Base-by-base conservation (phyloP, 1,140 invertebrate genomes). In the Panulirus ornatus region DNA sequence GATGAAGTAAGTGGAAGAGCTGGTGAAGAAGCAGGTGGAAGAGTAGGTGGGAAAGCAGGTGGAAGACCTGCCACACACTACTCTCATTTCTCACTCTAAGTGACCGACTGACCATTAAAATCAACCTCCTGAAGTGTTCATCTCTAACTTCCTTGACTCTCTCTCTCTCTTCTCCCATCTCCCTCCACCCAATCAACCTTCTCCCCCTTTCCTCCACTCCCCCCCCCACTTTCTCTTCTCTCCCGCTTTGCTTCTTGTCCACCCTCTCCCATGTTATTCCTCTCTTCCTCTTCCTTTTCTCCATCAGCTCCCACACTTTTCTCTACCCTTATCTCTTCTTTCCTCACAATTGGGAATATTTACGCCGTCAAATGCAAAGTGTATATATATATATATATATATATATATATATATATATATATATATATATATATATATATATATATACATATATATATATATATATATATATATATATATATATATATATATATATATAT, bases 381-480 rank as follows among this genome's bases (percentile, higher is more conserved):
- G 30, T 70, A 70, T 70, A n/a, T 70, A 70, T 6, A n/a, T 70
- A n/a, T 6, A 70, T 6, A 70, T 70, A 70, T 6, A 70, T 6
- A 70, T 6, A 70, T 6, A 70, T 6, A 70, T 6, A 70, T 6
- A 70, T 6, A 70, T 6, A 70, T 6, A 70, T 6, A 70, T 6
- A 70, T 6, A 6, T 6, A 70, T 70, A 70, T 70, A 70, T 70
- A 6, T 70, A 6, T 70, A 6, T 70, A 6, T 70, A 6, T 70
- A 6, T 70, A 6, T 70, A 6, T 70, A 70, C n/a, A 70, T 70
- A 70, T 70, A 70, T 70, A 70, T 70, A 70, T 70, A 70, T 70
- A 70, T 70, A 70, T 70, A 70, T 70, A 6, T 70, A 6, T 70
- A 6, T 70, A 6, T 70, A 6, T 70, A 6, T 70, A 34, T 70